These are phyloP conservation scores for Xiphophorus birchmanni DNA, from an alignment of 2,797 vertebrate species.

Conservation along the genomic window DNA sequence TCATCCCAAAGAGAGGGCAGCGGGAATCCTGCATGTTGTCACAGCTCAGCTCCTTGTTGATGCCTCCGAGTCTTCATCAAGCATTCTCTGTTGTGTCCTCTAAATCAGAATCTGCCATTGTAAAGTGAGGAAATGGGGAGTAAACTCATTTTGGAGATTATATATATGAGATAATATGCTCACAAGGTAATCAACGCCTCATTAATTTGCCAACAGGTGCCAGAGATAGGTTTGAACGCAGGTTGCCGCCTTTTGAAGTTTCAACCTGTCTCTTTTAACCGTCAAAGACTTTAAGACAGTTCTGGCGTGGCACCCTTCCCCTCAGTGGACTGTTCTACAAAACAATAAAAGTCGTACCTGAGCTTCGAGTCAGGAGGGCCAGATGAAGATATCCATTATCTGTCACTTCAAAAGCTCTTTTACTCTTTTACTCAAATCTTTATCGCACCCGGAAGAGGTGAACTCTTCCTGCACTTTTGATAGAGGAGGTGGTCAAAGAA, in stretches of 20 bases:
- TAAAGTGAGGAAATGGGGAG: slow-evolving; percentile 30
- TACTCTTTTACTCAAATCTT: slow-evolving; percentile 38
- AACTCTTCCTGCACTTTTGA: slow-evolving; percentile 55
- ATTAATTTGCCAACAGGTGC: slow-evolving; percentile 74
- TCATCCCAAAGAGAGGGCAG: slow-evolving; percentile 55
- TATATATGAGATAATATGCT: slow-evolving; percentile 42
- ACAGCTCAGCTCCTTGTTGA: slow-evolving; percentile 24
- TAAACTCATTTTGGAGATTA: slow-evolving; percentile 26
- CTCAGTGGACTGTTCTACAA: slow-evolving; percentile 35
- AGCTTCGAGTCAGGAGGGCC: slow-evolving; percentile 32
- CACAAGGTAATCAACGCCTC: slow-evolving; percentile 65
- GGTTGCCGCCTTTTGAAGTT: slow-evolving; percentile 45
- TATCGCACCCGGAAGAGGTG: slow-evolving; percentile 39
- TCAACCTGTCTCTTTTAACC: slow-evolving; percentile 29
- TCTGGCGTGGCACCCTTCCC: slow-evolving; percentile 36
- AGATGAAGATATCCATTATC: slow-evolving; percentile 47
- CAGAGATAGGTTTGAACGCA: slow-evolving; percentile 41
- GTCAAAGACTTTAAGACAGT: slow-evolving; percentile 33
- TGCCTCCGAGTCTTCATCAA: slow-evolving; percentile 57
- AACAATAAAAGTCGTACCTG: slow-evolving; percentile 50
- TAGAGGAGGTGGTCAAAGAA: slow-evolving; percentile 55
- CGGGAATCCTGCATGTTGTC: slow-evolving; percentile 42
- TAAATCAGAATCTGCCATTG: slow-evolving; percentile 48
- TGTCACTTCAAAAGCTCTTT: slow-evolving; percentile 52
- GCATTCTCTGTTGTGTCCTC: slow-evolving; percentile 39